phyloP scores from a whole-genome alignment of 1,140 invertebrate species.

The Neotoxoptera formosana region DNA sequence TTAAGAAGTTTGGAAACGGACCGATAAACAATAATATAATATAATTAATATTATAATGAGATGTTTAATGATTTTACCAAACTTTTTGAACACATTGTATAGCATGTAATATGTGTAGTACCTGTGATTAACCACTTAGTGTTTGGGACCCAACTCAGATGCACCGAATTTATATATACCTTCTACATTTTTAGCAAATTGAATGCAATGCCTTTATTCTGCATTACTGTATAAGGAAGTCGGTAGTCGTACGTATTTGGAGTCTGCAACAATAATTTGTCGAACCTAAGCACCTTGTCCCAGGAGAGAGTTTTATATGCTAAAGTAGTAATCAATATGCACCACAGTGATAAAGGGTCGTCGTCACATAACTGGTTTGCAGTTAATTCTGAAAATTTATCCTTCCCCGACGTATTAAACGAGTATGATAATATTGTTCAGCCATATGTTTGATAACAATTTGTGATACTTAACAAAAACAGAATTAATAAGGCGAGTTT shows the following conservation, averaged over 20 bases:
- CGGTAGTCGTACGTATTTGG: background rate
- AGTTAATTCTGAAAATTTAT: background rate
- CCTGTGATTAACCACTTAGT: too few species aligned
- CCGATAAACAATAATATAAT: too few species aligned
- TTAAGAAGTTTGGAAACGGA: too few species aligned
- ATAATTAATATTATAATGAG: too few species aligned
- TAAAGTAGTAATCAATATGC: slow-evolving; percentile 26
- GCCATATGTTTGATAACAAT: background rate
- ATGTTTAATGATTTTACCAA: too few species aligned
- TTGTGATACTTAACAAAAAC: background rate
- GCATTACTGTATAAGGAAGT: background rate
- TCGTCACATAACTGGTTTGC: background rate
- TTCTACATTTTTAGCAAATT: background rate
- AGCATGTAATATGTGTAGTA: too few species aligned
- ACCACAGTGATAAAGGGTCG: background rate
- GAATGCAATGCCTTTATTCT: background rate
- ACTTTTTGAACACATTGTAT: too few species aligned
- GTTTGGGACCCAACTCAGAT: too few species aligned
- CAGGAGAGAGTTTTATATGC: background rate
- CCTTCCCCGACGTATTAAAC: background rate
- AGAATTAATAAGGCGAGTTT: background rate
- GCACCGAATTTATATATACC: background rate
- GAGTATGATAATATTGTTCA: background rate
- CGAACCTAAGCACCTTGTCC: background rate
- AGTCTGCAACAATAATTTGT: background rate